Evolutionary conservation across 2,888 invertebrate genomes (phyloP), one percentile per base, ranked within the genome.

Genomic region (Chalcosyrphus nemorum): DNA sequence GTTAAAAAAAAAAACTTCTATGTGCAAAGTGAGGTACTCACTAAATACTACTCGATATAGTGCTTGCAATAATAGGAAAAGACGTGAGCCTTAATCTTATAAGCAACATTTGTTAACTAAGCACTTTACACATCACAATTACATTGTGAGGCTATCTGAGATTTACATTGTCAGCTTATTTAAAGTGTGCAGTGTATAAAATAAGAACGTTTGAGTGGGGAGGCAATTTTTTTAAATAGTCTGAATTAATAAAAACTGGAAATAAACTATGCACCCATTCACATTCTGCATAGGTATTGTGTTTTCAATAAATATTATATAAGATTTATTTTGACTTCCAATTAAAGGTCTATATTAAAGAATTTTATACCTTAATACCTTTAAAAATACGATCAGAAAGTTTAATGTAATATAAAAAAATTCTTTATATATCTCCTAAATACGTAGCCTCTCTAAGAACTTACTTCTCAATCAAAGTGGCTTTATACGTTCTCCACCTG

Each of bases 51-150:
- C 61, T 65, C 24, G 38, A 68, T 68, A 66, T 72, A 29, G 15
- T 59, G 27, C 72, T 63, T 52, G 56, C 19, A 24, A 56, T 45
- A 61, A 38, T 54, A 63, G 38, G 75, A 61, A 47, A 59, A 66
- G 61, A 61, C 75, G 75, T 81, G 75, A 56, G 61, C 54, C n/a
- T 61, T 38, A 47, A 68, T 81, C 75, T 81, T 81, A 81, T 81
- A 81, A 75, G 68, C 21, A 74, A 61, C 43, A 68, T 75, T 61
- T 61, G 45, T 50, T 68, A 56, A 56, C 54, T 47, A 81, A 75
- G 75, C 68, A 32, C 24, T 72, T 59, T 65, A 7, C 24, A 47
- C 24, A 56, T 35, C 32, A 57, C 17, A 57, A 38, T 54, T 15
- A 43, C 4, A 19, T 50, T 50, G 38, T 50, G 5, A 17, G n/a